Evolutionary conservation across 2,888 invertebrate genomes (phyloP), one percentile per base, ranked within the genome.

Genomic region (Dioctria linearis): DNA sequence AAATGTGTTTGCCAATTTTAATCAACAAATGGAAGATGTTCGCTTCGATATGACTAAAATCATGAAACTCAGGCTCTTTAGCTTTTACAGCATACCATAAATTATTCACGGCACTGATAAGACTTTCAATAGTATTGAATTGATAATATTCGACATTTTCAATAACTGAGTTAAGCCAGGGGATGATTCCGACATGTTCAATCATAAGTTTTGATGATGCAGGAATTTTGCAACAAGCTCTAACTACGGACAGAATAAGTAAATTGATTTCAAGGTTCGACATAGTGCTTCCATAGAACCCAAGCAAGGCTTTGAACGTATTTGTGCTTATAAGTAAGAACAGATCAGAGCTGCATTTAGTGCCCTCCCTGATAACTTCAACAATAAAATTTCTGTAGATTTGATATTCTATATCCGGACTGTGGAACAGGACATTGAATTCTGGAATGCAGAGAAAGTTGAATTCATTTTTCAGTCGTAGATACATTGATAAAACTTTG

Each of bases 391-490:
- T 89, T 65, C 95, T 90, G 85, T 95, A 93, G 0, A 91, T 91
- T 37, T 91, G 90, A 78, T 92, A 91, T 84, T 94, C 92, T 0
- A 95, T 90, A 80, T 95, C 94, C 8, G 93, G 91, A 82, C 95
- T 96, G 86, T 95, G 94, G 86, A 97, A 94, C 54, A 97, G 91
- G 76, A 94, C 93, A 82, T 96, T 93, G 85, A 97, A 94, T 86
- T 98, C 97, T 0, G 98, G 98, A n/a, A 98, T 93, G 3, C 93
- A 91, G 11, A 92, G 91, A 13, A 97, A 90, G 86, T 96, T 93
- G 13, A 97, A 91, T 6, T 91, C 91, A 9, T 94, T 93, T 87
- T 96, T 96, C 2, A 95, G 93, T 85, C 94, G 91, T 54, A 96
- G 89, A 87, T 94, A 96, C 85, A 92, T 92, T 86, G 94, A 94